Conservation (phyloP, 2,113 vertebrate species). For the Zapornia atra region DNA sequence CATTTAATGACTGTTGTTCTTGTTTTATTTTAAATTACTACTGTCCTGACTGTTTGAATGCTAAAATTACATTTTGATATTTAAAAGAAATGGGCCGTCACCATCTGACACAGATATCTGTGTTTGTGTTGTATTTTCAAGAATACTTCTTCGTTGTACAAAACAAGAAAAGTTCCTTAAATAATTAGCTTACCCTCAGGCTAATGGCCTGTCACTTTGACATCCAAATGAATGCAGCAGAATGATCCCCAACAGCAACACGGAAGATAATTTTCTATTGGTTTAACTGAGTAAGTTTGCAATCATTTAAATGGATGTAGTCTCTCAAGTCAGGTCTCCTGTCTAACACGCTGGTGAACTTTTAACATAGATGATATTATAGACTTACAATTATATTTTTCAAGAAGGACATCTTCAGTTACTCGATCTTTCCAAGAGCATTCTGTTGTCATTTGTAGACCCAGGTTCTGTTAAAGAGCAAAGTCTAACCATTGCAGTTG, state of each 20-base stretch:
- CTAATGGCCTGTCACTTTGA: constrained; percentile 50
- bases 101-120: constrained; percentile 23
- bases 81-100: constrained; percentile 9
- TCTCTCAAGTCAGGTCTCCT: constrained; percentile 18
- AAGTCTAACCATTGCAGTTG: neutral
- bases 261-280: constrained; percentile 30
- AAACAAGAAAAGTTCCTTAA: constrained; percentile 58
- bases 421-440: neutral
- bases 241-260: constrained; percentile 12
- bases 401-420: neutral
- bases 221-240: constrained; percentile 47
- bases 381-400: neutral
- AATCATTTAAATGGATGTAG: neutral
- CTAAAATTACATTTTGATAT: constrained; percentile 14
- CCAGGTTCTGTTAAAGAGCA: neutral
- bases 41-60: constrained; percentile 28
- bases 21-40: constrained; percentile 54
- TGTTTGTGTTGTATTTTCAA: constrained; percentile 30
- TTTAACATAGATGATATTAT: neutral
- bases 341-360: neutral
- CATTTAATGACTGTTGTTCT: constrained; percentile 57
- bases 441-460: neutral
- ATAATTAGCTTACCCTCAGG: constrained; percentile 52
- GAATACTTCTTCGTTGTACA: constrained; percentile 6
- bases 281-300: constrained; percentile 27